A percentile compares a stretch with the other conserved stretches of the same genome.
phyloP scores from a whole-genome alignment of 35 echinoderm and acorn worm species.

The Strongylocentrotus purpuratus region DNA sequence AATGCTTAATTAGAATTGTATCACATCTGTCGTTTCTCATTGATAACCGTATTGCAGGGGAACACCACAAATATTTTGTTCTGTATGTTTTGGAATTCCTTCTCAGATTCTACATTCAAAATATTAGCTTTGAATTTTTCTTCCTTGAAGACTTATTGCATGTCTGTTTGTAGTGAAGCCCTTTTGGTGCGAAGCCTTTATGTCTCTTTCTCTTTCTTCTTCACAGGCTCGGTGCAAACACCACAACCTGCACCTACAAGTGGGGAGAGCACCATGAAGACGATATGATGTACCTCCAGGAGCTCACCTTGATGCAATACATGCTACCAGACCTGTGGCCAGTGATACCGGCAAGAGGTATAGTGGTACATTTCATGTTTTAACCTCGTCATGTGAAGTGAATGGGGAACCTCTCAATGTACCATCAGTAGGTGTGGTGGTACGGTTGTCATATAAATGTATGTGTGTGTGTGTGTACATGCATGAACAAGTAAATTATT shows the following conservation, averaged over 20 bases:
- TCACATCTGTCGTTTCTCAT: no score
- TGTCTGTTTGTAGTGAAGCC: no score
- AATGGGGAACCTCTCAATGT: not conserved
- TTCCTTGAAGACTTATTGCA: no score
- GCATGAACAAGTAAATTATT: no score
- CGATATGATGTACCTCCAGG: slow-evolving; percentile 68
- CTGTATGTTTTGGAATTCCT: no score
- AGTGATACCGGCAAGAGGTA: slow-evolving; percentile 68
- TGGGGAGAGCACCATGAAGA: slow-evolving; percentile 58
- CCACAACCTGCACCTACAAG: slow-evolving; percentile 19
- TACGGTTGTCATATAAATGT: not conserved
- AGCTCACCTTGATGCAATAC: slow-evolving; percentile 43
- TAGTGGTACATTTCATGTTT: not conserved
- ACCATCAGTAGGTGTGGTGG: not conserved
- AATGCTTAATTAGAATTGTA: no score
- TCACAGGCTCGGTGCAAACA: not conserved
- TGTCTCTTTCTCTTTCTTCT: not conserved
- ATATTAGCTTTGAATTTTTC: no score
- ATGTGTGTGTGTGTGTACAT: no score
- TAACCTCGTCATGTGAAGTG: not conserved
- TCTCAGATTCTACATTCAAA: no score
- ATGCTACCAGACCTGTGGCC: slow-evolving; percentile 50
- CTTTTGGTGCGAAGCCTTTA: no score
- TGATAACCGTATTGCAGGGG: no score
- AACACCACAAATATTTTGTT: no score